These are phyloP conservation scores for Panagrolaimus sp. DNA, from an alignment of 1,140 invertebrate genomes.

Conservation along the genomic window DNA sequence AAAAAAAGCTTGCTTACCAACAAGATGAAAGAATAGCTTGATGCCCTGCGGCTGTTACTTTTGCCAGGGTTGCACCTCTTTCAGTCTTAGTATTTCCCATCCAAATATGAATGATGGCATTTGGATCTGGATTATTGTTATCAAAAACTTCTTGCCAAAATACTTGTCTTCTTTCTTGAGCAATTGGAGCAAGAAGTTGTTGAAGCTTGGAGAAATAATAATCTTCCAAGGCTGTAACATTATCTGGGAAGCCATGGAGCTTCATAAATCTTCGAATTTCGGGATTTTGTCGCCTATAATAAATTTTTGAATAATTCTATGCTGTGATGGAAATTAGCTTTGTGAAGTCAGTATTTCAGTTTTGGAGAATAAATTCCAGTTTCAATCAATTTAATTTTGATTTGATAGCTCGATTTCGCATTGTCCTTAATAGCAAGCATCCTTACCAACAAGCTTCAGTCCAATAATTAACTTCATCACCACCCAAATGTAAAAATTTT, in stretches of 20 bases:
- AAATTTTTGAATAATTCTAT: neutral
- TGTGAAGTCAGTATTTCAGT: no score
- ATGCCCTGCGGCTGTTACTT: neutral
- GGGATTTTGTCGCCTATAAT: neutral
- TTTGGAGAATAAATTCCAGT: no score
- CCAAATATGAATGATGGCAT: neutral
- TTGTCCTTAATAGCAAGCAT: no score
- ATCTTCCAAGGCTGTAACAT: neutral
- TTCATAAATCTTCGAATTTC: neutral
- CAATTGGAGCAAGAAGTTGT: neutral
- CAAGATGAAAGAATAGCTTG: neutral
- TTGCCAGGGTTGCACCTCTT: neutral
- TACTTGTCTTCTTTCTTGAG: neutral
- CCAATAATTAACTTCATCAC: neutral
- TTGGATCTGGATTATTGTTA: neutral
- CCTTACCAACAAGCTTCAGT: neutral
- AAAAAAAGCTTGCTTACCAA: conserved; percentile 4
- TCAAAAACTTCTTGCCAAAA: neutral
- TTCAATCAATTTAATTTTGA: no score
- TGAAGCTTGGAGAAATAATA: neutral
- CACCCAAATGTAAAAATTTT: conserved; percentile 58
- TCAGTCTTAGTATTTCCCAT: neutral
- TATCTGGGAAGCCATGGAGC: neutral
- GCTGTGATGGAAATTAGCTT: no score
- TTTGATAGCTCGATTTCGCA: no score